A percentile compares a stretch with the other conserved stretches of the same genome.
These are phyloP conservation scores for Monoplex corrugatus DNA, from an alignment of 2,888 invertebrate species.

Conservation along the genomic window DNA sequence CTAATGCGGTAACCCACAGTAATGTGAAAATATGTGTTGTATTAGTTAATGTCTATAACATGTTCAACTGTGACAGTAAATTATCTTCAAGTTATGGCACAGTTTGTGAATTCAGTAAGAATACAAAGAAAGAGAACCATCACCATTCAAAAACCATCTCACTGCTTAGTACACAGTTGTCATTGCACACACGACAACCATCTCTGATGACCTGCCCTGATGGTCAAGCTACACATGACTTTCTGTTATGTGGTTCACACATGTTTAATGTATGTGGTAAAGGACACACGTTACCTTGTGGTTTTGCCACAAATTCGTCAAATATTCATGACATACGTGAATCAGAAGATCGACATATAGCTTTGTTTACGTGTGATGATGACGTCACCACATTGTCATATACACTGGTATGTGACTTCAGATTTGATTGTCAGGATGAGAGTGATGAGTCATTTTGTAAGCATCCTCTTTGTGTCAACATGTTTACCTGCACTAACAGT, in stretches of 20 bases:
- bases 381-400: neutral
- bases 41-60: neutral
- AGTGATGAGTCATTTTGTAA: neutral
- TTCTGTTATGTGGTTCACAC: neutral
- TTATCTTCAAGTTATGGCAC: neutral
- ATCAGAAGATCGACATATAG: no score
- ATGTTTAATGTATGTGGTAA: neutral
- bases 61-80: neutral
- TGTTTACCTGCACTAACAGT: neutral
- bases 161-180: neutral
- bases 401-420: neutral
- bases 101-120: neutral
- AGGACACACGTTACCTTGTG: no score
- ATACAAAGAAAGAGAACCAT: neutral
- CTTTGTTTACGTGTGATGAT: neutral
- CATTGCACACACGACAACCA: neutral
- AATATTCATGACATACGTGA: no score
- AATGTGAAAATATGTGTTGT: neutral
- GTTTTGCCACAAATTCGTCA: no score
- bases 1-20: neutral
- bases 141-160: neutral
- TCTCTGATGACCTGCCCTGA: neutral
- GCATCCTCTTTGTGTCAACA: neutral
- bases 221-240: neutral
- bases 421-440: neutral